Percentiles rank a stretch among this genome's conserved stretches.
Evolutionary conservation across 2,888 invertebrate species (phyloP).

Genomic region (Dascillus cervinus): DNA sequence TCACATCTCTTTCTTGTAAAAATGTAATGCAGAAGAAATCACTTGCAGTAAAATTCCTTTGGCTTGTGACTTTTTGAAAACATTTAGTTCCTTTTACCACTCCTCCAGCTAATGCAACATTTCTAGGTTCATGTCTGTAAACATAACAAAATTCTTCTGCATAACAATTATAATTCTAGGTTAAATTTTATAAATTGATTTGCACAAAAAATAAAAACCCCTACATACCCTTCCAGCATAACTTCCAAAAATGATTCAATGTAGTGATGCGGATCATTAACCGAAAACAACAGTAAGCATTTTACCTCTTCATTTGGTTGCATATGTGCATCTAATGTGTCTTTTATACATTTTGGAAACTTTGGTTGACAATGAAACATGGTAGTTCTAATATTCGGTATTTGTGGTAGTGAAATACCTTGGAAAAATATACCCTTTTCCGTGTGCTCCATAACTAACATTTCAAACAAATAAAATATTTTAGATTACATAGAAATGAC

Average conservation of each 20-base stretch:
- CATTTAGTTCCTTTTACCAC: conserved; percentile 1
- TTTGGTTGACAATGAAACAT: not conserved
- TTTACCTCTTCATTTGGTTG: conserved; percentile 1
- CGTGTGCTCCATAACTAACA: too few relatives aligned
- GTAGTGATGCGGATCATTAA: not conserved
- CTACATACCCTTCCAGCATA: conserved; percentile 1
- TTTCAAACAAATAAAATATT: too few relatives aligned
- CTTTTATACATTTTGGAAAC: not conserved
- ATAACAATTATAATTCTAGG: not conserved
- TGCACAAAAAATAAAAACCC: too few relatives aligned
- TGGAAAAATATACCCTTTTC: too few relatives aligned
- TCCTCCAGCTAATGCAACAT: conserved; percentile 1
- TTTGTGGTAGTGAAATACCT: conserved; percentile 1
- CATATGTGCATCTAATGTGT: not conserved
- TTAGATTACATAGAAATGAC: too few relatives aligned
- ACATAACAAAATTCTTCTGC: too few relatives aligned
- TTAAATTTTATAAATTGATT: not conserved
- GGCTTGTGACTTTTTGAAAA: not conserved
- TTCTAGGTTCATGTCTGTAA: not conserved
- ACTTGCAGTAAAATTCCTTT: not conserved
- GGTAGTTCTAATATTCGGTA: conserved; percentile 1
- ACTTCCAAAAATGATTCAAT: conserved; percentile 1
- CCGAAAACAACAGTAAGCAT: not conserved
- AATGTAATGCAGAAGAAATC: conserved; percentile 3
- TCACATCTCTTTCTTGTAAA: not conserved